Evolutionary conservation across 2,113 vertebrate genomes (phyloP).

Genomic region (Mustelus asterias): DNA sequence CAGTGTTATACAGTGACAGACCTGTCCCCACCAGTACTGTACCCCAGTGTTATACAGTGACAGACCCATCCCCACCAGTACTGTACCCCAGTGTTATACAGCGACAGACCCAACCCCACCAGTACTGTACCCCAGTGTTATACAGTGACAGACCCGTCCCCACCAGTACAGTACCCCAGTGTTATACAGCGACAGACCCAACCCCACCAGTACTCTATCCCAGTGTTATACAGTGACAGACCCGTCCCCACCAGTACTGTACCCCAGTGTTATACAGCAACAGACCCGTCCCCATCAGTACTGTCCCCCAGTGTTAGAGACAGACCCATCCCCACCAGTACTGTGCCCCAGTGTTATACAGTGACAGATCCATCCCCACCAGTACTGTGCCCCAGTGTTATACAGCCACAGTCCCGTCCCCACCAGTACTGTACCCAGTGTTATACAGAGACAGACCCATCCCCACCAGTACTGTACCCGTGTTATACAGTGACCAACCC

Average conservation of each 20-base stretch:
- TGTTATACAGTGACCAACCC: too few species aligned
- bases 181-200: neutral
- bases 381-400: neutral
- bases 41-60: neutral
- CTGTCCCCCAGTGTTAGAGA: neutral
- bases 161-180: too few species aligned
- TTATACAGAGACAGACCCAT: too few species aligned
- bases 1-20: too few species aligned
- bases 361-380: neutral
- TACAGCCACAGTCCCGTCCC: too few species aligned
- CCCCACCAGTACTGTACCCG: too few species aligned
- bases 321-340: neutral
- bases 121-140: neutral
- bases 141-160: too few species aligned
- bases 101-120: too few species aligned
- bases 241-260: neutral
- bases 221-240: neutral
- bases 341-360: neutral
- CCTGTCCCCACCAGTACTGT: too few species aligned
- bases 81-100: too few species aligned
- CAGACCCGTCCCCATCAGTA: neutral
- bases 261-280: neutral
- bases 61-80: neutral
- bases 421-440: neutral
- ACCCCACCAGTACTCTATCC: too few species aligned